Base-by-base conservation (phyloP, 2,888 invertebrate genomes). In the Polymixis flavicincta region DNA sequence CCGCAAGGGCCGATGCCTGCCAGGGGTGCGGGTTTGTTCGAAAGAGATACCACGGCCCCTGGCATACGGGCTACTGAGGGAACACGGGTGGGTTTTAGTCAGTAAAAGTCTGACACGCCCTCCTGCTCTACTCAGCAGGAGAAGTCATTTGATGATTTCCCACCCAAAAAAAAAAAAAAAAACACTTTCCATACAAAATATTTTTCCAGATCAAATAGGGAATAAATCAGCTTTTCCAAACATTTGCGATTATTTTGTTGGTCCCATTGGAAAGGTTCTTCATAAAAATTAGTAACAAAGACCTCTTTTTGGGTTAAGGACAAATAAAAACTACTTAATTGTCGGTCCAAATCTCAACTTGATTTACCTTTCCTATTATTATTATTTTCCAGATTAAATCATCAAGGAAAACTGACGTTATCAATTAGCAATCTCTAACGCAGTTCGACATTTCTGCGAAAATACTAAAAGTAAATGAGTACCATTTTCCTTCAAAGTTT, bases 401-500 rank as follows among this genome's bases (percentile, higher is more conserved):
- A 25, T 45, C 2, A 57, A 57, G 25, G 55, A 48, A 55, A 72
- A 17, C 32, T 32, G 9, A 28, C 5, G 7, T 48, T 45, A 32
- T 55, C 45, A 55, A 71, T 32, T 71, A 72, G 9, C 32, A n/a
- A 55, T 48, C 45, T 55, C 19, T 45, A 9, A 45, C 28, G 19
- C 28, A 17, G 22, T 25, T 52, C 14, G 11, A 71, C 42, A 42
- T n/a, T n/a, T n/a, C n/a, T n/a, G n/a, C n/a, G n/a, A n/a, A n/a
- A 57, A 48, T 48, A 55, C 48, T 19, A 22, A 71, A 32, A 48
- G 71, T 32, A n/a, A 70, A 71, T 2, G 3, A 9, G 4, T 11
- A 4, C 19, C 9, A 32, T 48, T 48, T 71, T 55, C 71, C 19
- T 71, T 45, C 0, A 28, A 22, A 42, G 54, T 25, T 32, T 55